These are phyloP conservation scores for Cotesia typhae DNA, from an alignment of 1,140 invertebrate species.

Conservation along the genomic window DNA sequence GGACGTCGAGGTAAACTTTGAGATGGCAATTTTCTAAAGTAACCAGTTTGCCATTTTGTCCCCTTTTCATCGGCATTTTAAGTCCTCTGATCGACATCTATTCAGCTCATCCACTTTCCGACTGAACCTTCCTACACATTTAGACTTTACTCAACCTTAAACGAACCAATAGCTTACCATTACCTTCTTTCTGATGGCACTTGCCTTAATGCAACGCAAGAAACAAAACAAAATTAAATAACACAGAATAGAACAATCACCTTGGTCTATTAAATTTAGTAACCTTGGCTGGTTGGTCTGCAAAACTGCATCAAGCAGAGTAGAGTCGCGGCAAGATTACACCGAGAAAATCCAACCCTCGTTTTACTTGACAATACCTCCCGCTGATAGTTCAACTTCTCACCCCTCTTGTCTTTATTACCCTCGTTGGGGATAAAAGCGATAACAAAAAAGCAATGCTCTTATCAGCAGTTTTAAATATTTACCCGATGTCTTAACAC, in stretches of 20 bases:
- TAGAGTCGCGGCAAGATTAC: not conserved
- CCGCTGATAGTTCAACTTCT: slow-evolving; percentile 7
- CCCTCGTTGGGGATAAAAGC: not conserved
- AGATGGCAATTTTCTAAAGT: slow-evolving; percentile 31
- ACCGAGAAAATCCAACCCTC: slow-evolving; percentile 13
- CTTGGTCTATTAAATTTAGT: not conserved
- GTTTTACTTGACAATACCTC: not conserved
- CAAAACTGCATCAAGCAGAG: not conserved
- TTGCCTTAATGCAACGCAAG: not conserved
- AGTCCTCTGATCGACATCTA: slow-evolving; percentile 15
- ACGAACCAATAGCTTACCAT: not conserved
- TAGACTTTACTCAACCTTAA: not conserved
- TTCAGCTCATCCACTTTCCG: slow-evolving; percentile 1
- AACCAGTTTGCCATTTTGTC: slow-evolving; percentile 29
- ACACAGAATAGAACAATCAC: not conserved
- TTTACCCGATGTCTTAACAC: too few species aligned
- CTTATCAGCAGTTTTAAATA: too few species aligned
- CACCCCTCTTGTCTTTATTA: slow-evolving; percentile 7
- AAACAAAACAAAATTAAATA: not conserved
- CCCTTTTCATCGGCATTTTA: not conserved
- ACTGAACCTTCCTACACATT: too few species aligned
- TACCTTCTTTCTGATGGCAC: not conserved
- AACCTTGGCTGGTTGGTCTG: not conserved
- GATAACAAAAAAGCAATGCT: not conserved
- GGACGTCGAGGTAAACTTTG: slow-evolving; percentile 17